Evolutionary conservation across 1,140 invertebrate species (phyloP), one percentile per base, ranked within the genome.

Genomic region (Linepithema humile): DNA sequence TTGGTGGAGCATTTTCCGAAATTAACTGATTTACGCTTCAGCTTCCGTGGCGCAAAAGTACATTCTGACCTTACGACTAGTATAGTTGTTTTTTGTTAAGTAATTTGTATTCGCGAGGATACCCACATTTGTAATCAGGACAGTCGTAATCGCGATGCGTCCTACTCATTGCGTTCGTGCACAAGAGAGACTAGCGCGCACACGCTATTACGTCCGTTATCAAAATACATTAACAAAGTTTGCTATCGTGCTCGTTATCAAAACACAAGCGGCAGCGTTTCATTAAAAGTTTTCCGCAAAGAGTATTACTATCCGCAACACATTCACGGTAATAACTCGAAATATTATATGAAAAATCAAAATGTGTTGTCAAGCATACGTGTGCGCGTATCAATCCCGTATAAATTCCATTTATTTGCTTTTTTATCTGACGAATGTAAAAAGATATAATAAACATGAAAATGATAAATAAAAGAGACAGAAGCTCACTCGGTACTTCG

Each of bases 161-260:
- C 55, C 43, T 83, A 65, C 40, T 38, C 12, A n/a, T 12, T 5
- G 2, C 55, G 35, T 64, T 50, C 15, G n/a, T 40, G 20, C 26
- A 62, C 38, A 26, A 59, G 40, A 74, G 53, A 74, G 55, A 82
- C 2, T 5, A 26, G 69, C 40, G 38, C 43, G 10, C 53, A 75
- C 80, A 82, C 29, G 80, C 48, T 70, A 80, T 80, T 80, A 78
- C 62, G 65, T 35, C 65, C 38, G 75, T 80, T 80, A 80, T 80
- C 75, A 80, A 80, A 80, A 80, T 70, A 80, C 64, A 80, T 80
- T 80, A 80, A 69, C 64, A 32, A 32, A 80, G 75, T 70, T 80
- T 4, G 48, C 64, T 69, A 80, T 80, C 64, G 48, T n/a, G 75
- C 64, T 69, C 45, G 64, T 80, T 80, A 80, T 80, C 75, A 69